These are phyloP conservation scores for Microcebus jonahi DNA, from an alignment of 2,113 vertebrate species.

Conservation along the genomic window DNA sequence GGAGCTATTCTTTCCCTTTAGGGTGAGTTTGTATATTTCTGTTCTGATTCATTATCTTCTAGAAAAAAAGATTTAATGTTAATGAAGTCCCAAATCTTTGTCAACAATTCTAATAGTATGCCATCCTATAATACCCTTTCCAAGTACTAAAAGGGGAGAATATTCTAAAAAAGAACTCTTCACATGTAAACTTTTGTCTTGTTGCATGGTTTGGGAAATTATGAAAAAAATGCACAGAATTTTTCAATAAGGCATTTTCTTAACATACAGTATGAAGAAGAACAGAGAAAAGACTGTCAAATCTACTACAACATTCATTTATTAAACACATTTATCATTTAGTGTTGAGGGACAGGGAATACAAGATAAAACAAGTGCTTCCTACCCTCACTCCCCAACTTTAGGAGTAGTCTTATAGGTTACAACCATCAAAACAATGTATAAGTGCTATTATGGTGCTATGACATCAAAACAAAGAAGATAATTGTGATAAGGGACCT, in stretches of 20 bases:
- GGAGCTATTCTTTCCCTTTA: not conserved
- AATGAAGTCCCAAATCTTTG: slow-evolving; percentile 8
- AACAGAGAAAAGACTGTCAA: not conserved
- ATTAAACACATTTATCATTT: slow-evolving; percentile 5
- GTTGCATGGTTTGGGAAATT: not conserved
- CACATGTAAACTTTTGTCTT: not conserved
- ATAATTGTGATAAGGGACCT: not conserved
- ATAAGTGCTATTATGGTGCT: not conserved
- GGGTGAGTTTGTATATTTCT: not conserved
- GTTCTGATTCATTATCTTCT: slow-evolving; percentile 3
- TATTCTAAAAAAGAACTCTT: slow-evolving; percentile 30
- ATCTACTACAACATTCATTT: not conserved
- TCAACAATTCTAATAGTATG: not conserved
- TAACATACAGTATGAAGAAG: not conserved
- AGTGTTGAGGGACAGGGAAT: not conserved
- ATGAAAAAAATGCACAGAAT: not conserved
- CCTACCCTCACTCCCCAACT: not conserved
- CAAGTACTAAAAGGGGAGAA: not conserved
- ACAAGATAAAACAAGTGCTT: not conserved
- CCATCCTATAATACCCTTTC: not conserved
- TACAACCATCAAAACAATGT: not conserved
- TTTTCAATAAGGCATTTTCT: slow-evolving; percentile 36
- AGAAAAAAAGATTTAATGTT: not conserved
- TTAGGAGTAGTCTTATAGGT: not conserved
- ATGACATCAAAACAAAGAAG: not conserved